phyloP scores from a whole-genome alignment of 92 coral and sea anemone species.

The Heliopora coerulea region DNA sequence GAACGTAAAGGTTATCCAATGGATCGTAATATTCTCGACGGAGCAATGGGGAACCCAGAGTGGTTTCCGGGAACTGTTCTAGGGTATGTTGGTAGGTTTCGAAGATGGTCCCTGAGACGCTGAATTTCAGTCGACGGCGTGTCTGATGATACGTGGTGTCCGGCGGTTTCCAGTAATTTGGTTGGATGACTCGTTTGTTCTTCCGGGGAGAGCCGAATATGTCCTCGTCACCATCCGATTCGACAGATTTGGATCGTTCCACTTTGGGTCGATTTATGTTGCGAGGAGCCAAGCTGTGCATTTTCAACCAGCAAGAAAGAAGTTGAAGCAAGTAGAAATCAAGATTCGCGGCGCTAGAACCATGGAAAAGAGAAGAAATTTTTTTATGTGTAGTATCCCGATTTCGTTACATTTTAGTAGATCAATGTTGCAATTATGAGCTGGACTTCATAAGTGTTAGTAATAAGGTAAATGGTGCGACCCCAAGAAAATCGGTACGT shows the following conservation, averaged over 20 bases:
- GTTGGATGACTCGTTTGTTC: conserved; percentile 37
- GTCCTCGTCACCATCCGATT: conserved; percentile 29
- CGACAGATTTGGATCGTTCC: neutral
- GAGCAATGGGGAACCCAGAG: conserved; percentile 69
- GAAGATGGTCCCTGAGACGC: conserved; percentile 72
- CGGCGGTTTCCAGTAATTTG: conserved; percentile 34
- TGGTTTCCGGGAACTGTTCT: conserved; percentile 77
- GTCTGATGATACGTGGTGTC: conserved; percentile 16
- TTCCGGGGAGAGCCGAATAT: conserved; percentile 11
- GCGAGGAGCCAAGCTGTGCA: neutral
- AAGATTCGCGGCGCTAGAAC: neutral
- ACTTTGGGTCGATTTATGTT: too few relatives aligned
- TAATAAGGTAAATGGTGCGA: too few relatives aligned
- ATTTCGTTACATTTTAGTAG: too few relatives aligned
- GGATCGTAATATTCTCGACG: conserved; percentile 65
- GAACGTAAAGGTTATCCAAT: conserved; percentile 57
- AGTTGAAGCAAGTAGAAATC: too few relatives aligned
- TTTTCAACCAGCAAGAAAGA: neutral
- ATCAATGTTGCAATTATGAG: too few relatives aligned
- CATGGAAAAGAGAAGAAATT: neutral
- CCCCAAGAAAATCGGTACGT: too few relatives aligned
- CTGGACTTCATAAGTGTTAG: too few relatives aligned
- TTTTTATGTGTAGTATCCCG: neutral
- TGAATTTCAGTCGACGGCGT: conserved; percentile 30
- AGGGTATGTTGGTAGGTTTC: conserved; percentile 84